A percentile compares a stretch with the other conserved stretches of the same genome.
Evolutionary conservation across 30 jellyfish, hydroid and myxozoan genomes (phyloP).

Genomic region (Pelagia noctiluca): DNA sequence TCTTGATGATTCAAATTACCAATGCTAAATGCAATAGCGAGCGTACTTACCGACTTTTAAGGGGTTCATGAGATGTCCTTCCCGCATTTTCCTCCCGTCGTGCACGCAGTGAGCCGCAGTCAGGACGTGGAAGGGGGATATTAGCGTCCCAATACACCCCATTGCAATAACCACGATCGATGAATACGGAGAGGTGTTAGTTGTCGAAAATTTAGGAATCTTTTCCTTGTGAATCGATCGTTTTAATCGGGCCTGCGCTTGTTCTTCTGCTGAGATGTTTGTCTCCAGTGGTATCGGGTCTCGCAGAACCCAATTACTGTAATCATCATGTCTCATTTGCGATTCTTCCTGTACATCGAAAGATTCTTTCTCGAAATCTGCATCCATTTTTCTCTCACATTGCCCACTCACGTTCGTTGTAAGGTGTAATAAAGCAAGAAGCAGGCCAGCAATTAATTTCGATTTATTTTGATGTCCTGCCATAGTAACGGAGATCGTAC

Average conservation of each 20-base stretch:
- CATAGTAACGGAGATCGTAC: neutral
- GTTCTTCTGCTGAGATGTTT: neutral
- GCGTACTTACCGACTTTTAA: constrained; percentile 55
- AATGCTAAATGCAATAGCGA: neutral
- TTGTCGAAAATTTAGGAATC: constrained; percentile 10
- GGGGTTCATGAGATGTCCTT: constrained; percentile 19
- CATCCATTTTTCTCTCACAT: neutral
- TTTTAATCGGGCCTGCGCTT: constrained; percentile 27
- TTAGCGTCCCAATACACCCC: constrained; percentile 75
- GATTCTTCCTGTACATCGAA: too few species aligned
- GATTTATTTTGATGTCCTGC: neutral
- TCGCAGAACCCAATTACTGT: constrained; percentile 22
- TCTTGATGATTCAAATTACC: neutral
- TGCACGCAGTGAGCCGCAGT: constrained; percentile 82
- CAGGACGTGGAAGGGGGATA: constrained; percentile 66
- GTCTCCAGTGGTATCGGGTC: constrained; percentile 53
- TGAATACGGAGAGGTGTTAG: constrained; percentile 57
- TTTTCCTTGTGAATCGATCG: constrained; percentile 70
- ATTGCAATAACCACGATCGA: constrained; percentile 55
- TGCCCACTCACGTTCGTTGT: too few species aligned
- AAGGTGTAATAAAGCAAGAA: neutral
- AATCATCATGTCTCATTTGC: too few species aligned
- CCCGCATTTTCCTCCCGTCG: constrained; percentile 55
- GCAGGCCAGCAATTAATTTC: neutral
- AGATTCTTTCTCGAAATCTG: neutral